Conservation (phyloP, 2,113 vertebrate genomes). For the Ammodytes marinus region DNA sequence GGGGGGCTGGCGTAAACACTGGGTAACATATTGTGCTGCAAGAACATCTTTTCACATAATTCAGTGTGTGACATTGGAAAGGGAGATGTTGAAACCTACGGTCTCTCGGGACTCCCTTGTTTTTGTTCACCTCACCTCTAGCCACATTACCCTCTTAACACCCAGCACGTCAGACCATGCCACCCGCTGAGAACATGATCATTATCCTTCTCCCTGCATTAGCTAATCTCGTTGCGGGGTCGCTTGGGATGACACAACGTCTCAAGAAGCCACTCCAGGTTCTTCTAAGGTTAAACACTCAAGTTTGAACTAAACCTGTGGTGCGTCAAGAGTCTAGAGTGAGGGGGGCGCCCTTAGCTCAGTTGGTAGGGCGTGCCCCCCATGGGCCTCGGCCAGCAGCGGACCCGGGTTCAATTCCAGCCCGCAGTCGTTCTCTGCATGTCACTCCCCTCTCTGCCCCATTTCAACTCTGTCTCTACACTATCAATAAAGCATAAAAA, state of each 20-base stretch:
- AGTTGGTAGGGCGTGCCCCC: no score
- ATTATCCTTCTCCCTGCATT: slow-evolving; percentile 41
- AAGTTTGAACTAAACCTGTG: neutral
- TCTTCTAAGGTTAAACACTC: slow-evolving; percentile 16
- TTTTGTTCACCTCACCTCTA: slow-evolving; percentile 15
- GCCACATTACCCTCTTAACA: slow-evolving; percentile 40
- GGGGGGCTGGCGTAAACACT: no score
- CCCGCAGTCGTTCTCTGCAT: no score
- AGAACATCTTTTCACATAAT: neutral
- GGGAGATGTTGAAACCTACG: neutral
- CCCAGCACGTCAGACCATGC: slow-evolving; percentile 10
- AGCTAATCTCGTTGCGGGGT: slow-evolving; percentile 45
- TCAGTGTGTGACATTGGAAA: neutral
- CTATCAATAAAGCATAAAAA: no score
- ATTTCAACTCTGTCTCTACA: no score
- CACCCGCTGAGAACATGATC: slow-evolving; percentile 18
- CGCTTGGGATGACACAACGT: slow-evolving; percentile 46
- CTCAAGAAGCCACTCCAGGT: slow-evolving; percentile 34
- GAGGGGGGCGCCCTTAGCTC: no score
- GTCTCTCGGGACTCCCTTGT: neutral
- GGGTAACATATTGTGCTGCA: neutral
- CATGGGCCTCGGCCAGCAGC: no score
- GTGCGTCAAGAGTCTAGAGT: no score
- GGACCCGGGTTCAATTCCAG: no score
- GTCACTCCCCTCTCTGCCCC: no score